phyloP scores from a whole-genome alignment of 2,888 invertebrate genomes.

The Strigamia crassipes region DNA sequence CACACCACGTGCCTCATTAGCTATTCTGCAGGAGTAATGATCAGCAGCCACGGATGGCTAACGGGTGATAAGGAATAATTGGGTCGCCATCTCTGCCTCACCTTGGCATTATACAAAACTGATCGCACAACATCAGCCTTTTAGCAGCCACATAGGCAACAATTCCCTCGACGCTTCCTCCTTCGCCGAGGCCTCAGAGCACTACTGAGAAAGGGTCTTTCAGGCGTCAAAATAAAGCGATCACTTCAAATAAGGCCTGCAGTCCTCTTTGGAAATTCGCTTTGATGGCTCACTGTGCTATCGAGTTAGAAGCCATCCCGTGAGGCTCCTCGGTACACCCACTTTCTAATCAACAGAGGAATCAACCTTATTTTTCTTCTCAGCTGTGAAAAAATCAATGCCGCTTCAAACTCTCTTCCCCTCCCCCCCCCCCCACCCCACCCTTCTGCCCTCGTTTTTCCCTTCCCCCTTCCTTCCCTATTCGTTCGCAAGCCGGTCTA shows the following conservation, averaged over 20 bases:
- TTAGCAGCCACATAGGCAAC: background rate
- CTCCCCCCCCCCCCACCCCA: too few relatives aligned
- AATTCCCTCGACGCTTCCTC: slow-evolving; percentile 1
- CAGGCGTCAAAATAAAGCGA: slow-evolving; percentile 31
- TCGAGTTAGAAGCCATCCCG: slow-evolving; percentile 33
- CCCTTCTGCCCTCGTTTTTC: background rate
- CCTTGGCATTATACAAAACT: background rate
- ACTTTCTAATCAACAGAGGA: slow-evolving; percentile 32
- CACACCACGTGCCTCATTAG: slow-evolving; percentile 8
- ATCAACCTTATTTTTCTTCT: slow-evolving; percentile 25
- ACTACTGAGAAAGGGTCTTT: background rate
- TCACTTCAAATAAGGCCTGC: slow-evolving; percentile 6
- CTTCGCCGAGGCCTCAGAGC: background rate
- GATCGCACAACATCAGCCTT: slow-evolving; percentile 3
- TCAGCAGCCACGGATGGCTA: slow-evolving; percentile 4
- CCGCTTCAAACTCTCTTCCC: slow-evolving; percentile 1
- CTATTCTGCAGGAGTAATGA: slow-evolving; percentile 17
- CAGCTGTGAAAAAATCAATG: slow-evolving; percentile 17
- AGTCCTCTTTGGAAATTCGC: slow-evolving; percentile 31
- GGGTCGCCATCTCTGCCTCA: background rate
- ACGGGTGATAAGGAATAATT: slow-evolving; percentile 10
- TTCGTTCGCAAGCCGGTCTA: background rate
- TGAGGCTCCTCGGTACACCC: slow-evolving; percentile 17
- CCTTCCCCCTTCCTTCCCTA: background rate
- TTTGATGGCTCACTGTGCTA: slow-evolving; percentile 22